A percentile compares a stretch with the other conserved stretches of the same genome.
phyloP scores from a whole-genome alignment of 2,113 vertebrate species.

The Alligator mississippiensis region DNA sequence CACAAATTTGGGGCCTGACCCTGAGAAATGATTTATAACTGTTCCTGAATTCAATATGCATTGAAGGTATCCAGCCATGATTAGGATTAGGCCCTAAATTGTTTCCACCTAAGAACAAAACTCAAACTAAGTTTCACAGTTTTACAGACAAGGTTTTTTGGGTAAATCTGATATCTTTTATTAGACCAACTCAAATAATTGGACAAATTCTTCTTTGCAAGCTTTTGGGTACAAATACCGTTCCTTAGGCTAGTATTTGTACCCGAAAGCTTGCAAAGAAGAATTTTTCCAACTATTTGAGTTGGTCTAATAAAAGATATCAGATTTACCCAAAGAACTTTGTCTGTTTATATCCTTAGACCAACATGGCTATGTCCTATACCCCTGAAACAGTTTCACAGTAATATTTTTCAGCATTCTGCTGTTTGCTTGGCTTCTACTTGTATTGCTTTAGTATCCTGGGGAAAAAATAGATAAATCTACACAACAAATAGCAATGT shows the following conservation, averaged over 20 bases:
- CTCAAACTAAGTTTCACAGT: accelerated
- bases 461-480: neutral
- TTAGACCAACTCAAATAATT: no score
- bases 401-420: neutral
- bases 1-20: neutral
- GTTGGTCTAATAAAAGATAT: no score
- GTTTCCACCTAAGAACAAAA: neutral
- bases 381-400: no score
- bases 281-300: no score
- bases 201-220: no score
- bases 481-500: neutral
- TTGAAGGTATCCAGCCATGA: neutral
- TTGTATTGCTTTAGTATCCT: neutral
- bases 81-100: accelerated
- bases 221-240: neutral
- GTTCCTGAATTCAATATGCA: neutral
- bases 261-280: no score
- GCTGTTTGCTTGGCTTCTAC: neutral
- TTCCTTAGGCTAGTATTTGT: neutral
- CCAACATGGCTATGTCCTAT: no score
- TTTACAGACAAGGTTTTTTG: neutral
- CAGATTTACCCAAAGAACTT: no score
- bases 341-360: no score
- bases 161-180: no score
- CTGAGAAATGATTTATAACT: neutral